Conservation (phyloP, 2,113 vertebrate species). For the Sylvia atricapilla region DNA sequence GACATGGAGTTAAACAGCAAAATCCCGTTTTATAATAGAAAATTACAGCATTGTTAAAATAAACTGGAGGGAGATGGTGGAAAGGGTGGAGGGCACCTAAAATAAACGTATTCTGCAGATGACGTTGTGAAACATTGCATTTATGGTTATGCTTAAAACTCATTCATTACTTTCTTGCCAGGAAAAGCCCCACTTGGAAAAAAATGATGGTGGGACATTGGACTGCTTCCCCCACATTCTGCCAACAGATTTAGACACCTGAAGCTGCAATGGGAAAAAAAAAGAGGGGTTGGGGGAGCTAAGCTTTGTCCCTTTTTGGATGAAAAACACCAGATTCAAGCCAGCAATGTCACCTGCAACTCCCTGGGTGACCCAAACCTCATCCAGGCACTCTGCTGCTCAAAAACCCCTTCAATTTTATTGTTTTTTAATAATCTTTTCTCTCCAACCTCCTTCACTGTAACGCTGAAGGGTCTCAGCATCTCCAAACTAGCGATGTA, state of each 20-base stretch:
- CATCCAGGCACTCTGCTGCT: neutral
- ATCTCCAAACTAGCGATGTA: neutral
- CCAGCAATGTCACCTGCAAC: neutral
- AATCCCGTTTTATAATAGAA: neutral
- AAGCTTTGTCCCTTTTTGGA: neutral
- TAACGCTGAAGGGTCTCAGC: neutral
- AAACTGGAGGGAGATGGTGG: neutral
- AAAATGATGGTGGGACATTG: neutral
- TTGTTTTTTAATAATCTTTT: neutral
- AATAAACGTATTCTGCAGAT: neutral
- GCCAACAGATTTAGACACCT: neutral
- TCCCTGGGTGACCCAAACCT: neutral
- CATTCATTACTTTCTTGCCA: neutral
- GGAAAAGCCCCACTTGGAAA: neutral
- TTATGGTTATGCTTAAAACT: neutral
- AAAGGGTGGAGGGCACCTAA: conserved; percentile 1
- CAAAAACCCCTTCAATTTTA: neutral
- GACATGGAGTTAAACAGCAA: neutral
- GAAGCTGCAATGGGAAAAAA: neutral
- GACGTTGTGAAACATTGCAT: neutral
- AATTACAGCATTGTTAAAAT: conserved; percentile 20
- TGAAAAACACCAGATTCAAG: neutral
- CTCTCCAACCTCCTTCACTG: neutral
- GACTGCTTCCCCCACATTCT: neutral
- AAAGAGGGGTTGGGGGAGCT: neutral